Evolutionary conservation across 2,797 vertebrate genomes (phyloP), one percentile per base, ranked within the genome.

Genomic region (Trachurus trachurus): DNA sequence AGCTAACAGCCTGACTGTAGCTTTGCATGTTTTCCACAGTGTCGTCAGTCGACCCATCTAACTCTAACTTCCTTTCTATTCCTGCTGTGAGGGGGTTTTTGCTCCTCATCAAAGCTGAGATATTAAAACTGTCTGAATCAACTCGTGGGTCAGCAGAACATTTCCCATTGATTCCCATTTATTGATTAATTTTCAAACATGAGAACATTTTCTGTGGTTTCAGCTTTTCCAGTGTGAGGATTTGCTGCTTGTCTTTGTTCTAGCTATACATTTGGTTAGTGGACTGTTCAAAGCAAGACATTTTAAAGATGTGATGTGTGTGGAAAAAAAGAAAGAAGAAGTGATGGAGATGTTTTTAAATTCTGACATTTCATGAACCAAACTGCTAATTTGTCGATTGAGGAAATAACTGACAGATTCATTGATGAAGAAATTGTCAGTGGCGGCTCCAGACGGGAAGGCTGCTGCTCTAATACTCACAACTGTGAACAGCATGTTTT

Each of bases 401-500:
- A 12, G 9, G 21, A 65, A 64, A 44, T 22, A 65, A 64, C 2
- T 17, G 39, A 17, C 13, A 61, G 34, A 63, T 66, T 62, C 6
- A 49, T 34, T 50, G 2, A 69, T 54, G 13, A 34, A 29, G 4
- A 67, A 59, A 42, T 64, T 5, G 9, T 65, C 17, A 11, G 6
- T 22, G 53, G 45, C 16, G 74, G 64, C 60, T 11, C 5, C 7
- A 5, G 8, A 37, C 16, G 50, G 39, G 31, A 78, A 13, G 42
- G 19, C 47, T 64, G 45, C 45, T 4, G 17, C 53, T 54, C 45
- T 26, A 60, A 42, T n/a, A 9, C 50, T 71, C 49, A 19, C 21
- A 16, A 0, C 40, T 68, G 39, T 66, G 42, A 49, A n/a, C 49
- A 21, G 29, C 42, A 2, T 53, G 66, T 65, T 82, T 77, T 71